Conservation (phyloP, 2,888 invertebrate genomes). For the Acleris emargana region DNA sequence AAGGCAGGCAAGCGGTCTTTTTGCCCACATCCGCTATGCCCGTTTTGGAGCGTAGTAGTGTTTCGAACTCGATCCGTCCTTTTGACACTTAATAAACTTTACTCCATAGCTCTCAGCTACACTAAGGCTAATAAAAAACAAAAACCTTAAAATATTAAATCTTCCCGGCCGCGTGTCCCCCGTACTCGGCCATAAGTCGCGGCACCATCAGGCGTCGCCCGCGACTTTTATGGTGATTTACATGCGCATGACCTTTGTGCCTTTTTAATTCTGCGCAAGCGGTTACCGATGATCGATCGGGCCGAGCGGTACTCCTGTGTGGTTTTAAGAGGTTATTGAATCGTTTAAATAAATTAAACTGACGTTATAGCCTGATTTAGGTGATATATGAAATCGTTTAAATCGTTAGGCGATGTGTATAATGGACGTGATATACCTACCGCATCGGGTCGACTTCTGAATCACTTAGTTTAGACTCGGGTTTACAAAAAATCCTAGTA, state of each 20-base stretch:
- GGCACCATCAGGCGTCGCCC: conserved; percentile 60
- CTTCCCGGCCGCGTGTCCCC: conserved; percentile 7
- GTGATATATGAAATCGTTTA: background rate
- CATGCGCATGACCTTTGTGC: conserved; percentile 60
- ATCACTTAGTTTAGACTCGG: no score
- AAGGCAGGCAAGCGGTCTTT: no score
- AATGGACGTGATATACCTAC: no score
- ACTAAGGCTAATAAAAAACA: no score
- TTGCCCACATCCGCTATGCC: no score
- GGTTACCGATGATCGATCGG: conserved; percentile 34
- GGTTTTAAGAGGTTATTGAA: background rate
- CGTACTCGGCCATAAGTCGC: conserved; percentile 40
- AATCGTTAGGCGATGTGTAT: no score
- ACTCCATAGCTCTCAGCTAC: no score
- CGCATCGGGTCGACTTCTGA: no score
- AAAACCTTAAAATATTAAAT: background rate
- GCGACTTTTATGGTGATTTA: conserved; percentile 82
- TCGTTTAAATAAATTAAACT: background rate
- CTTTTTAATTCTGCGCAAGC: conserved; percentile 41
- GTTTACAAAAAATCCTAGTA: no score
- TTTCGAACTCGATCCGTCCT: no score
- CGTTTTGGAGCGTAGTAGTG: no score
- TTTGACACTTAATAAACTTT: no score
- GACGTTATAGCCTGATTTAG: background rate
- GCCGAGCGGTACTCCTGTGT: conserved; percentile 16